A percentile compares a stretch with the other conserved stretches of the same genome.
Evolutionary conservation across 1,140 invertebrate species (phyloP).

Genomic region (Trachymyrmex cornetzi): DNA sequence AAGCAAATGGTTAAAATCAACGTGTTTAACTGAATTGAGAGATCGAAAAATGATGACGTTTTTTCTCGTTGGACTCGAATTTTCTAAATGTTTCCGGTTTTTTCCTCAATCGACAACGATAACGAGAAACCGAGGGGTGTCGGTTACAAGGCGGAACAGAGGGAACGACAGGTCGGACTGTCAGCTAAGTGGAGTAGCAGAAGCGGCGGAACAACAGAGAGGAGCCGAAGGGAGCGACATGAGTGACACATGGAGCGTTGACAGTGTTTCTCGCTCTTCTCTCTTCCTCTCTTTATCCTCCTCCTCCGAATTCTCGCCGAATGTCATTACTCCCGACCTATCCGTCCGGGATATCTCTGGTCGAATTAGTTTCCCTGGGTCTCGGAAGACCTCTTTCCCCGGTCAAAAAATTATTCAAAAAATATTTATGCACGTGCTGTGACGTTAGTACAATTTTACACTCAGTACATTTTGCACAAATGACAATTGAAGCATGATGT

Average conservation of each 20-base stretch:
- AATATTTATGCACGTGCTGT: not conserved
- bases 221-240: constrained; percentile 72
- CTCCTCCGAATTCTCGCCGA: constrained; percentile 54
- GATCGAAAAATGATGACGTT: not conserved
- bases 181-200: constrained; percentile 75
- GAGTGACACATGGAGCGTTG: constrained; percentile 77
- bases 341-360: constrained; percentile 68
- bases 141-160: constrained; percentile 72
- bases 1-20: not conserved
- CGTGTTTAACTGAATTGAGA: constrained; percentile 8
- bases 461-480: not conserved
- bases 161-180: constrained; percentile 72
- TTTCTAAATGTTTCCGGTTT: constrained; percentile 65
- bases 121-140: constrained; percentile 64
- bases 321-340: constrained; percentile 72
- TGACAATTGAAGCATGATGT: not conserved
- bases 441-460: not conserved
- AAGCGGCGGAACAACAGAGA: constrained; percentile 71
- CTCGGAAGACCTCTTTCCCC: not conserved
- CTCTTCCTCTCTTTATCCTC: not conserved
- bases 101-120: constrained; percentile 22
- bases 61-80: constrained; percentile 50
- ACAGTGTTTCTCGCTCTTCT: constrained; percentile 67
- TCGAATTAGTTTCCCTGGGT: constrained; percentile 57
- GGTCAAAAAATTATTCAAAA: not conserved